Conservation (phyloP, 2,888 invertebrate species). For the Cremastinae sp. region DNA sequence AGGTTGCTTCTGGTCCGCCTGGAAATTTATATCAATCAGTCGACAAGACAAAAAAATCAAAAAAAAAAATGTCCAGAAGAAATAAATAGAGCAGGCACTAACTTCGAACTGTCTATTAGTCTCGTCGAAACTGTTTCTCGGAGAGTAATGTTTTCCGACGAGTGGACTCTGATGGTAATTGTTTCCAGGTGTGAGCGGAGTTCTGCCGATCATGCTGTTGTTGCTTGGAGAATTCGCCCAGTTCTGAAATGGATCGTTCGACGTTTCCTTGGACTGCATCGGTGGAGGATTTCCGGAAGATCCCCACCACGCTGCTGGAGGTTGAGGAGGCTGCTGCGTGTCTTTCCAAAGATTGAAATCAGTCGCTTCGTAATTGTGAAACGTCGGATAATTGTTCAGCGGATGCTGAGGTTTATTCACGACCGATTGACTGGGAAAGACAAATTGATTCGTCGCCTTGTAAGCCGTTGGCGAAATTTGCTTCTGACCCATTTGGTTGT, state of each 20-base stretch:
- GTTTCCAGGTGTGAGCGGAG: constrained; percentile 67
- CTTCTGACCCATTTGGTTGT: constrained; percentile 67
- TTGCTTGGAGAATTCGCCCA: constrained; percentile 70
- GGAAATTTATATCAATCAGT: constrained; percentile 29
- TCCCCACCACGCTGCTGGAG: constrained; percentile 74
- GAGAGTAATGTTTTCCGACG: constrained; percentile 62
- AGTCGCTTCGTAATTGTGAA: constrained; percentile 70
- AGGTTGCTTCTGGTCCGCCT: constrained; percentile 79
- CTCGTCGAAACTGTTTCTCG: constrained; percentile 70
- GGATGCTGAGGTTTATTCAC: constrained; percentile 63
- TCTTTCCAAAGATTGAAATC: constrained; percentile 76
- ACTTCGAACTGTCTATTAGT: constrained; percentile 69
- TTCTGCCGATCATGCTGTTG: constrained; percentile 64
- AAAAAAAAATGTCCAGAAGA: constrained; percentile 8
- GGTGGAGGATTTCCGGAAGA: constrained; percentile 60
- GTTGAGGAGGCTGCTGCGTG: constrained; percentile 70
- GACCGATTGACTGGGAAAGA: constrained; percentile 66
- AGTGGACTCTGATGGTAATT: constrained; percentile 69
- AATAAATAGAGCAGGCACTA: constrained; percentile 49
- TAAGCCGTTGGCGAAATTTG: constrained; percentile 70
- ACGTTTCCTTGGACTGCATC: constrained; percentile 66
- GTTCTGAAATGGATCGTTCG: constrained; percentile 69
- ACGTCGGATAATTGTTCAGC: constrained; percentile 69
- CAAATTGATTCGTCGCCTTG: constrained; percentile 68
- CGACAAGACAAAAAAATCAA: not conserved